A percentile compares a stretch with the other conserved stretches of the same genome.
phyloP scores from a whole-genome alignment of 2,797 vertebrate species.

The Acrocephalus scirpaceus region DNA sequence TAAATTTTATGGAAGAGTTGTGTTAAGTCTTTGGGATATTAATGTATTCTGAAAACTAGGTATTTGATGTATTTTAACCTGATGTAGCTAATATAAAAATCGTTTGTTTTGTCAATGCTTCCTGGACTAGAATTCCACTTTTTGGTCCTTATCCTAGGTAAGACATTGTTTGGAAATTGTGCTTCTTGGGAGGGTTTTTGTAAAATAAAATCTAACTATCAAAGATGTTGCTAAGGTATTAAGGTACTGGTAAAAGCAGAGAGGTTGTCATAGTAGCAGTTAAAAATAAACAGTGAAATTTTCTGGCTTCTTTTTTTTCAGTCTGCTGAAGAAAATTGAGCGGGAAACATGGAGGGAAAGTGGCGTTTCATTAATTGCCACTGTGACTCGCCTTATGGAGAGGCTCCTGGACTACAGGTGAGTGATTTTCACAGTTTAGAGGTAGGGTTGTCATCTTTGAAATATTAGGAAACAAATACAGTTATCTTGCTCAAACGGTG shows the following conservation, averaged over 20 bases:
- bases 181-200: conserved; percentile 70
- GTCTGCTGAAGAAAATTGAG: conserved; percentile 98
- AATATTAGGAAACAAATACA: neutral
- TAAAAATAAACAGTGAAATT: conserved; percentile 78
- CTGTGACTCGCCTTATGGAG: conserved; percentile 98
- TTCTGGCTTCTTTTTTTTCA: conserved; percentile 75
- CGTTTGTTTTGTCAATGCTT: conserved; percentile 98
- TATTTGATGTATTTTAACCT: conserved; percentile 61
- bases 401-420: conserved; percentile 96
- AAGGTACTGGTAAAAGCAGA: conserved; percentile 73
- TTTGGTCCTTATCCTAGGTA: conserved; percentile 99
- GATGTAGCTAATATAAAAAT: conserved; percentile 87
- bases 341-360: conserved; percentile 99
- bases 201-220: conserved; percentile 37
- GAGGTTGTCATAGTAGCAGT: conserved; percentile 78
- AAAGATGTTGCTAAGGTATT: conserved; percentile 76
- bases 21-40: conserved; percentile 44
- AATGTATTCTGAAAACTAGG: conserved; percentile 57
- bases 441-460: neutral
- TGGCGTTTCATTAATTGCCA: conserved; percentile 95
- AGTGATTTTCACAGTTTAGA: neutral
- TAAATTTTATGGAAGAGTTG: neutral
- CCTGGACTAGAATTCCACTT: conserved; percentile 99
- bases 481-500: accelerated
- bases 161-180: conserved; percentile 86